Evolutionary conservation across 2,113 vertebrate species (phyloP).

Genomic region (Chamaea fasciata): DNA sequence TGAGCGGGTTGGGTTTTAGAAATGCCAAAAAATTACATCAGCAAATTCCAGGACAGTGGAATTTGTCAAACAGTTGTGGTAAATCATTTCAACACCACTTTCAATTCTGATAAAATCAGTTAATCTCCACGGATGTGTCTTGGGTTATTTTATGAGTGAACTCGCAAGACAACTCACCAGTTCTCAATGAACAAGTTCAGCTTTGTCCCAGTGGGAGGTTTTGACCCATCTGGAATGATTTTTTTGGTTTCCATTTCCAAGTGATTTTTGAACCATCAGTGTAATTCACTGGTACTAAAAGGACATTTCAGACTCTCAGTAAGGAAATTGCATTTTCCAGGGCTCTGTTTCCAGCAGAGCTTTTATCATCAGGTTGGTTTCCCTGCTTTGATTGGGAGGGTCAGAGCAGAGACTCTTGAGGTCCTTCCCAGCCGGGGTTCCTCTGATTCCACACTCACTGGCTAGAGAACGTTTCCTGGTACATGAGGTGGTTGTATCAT

Average conservation of each 20-base stretch:
- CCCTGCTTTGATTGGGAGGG: background rate
- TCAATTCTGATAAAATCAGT: background rate
- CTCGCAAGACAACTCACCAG: background rate
- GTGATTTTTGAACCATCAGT: background rate
- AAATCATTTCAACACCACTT: background rate
- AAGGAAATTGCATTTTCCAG: background rate
- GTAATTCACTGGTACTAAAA: background rate
- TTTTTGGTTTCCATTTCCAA: background rate
- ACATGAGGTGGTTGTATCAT: background rate
- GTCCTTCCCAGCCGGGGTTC: background rate
- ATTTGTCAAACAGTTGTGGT: background rate
- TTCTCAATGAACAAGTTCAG: background rate
- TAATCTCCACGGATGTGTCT: accelerated
- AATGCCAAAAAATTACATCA: background rate
- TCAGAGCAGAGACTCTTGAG: background rate
- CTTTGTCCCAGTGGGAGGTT: background rate
- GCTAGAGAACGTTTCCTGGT: background rate
- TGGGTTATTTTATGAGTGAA: background rate
- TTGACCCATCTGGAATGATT: background rate
- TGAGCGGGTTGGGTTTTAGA: background rate
- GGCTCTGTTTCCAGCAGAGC: background rate
- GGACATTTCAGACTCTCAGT: background rate
- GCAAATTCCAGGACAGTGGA: background rate
- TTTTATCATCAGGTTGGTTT: background rate
- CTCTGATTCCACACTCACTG: background rate